phyloP scores from a whole-genome alignment of 2,797 vertebrate species.

The Sebastes taczanowskii region DNA sequence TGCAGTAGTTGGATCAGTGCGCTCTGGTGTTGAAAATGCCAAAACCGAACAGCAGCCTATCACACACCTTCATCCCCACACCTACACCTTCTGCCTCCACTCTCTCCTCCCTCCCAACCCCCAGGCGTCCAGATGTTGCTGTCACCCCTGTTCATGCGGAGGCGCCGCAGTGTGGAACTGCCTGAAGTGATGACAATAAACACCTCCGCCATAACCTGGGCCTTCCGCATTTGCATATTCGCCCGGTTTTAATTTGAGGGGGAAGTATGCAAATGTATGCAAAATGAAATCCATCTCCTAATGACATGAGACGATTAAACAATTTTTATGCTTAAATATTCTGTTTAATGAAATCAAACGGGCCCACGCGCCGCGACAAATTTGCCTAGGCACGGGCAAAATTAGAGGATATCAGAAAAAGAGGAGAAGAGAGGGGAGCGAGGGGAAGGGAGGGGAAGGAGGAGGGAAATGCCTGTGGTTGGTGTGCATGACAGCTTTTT shows the following conservation, averaged over 20 bases:
- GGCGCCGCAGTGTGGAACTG: constrained; percentile 88
- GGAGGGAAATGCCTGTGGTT: constrained; percentile 65
- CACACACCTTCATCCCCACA: constrained; percentile 62
- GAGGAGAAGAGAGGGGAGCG: constrained; percentile 47
- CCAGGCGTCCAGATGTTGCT: constrained; percentile 81
- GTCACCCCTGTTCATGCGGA: constrained; percentile 78
- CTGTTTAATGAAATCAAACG: constrained; percentile 99
- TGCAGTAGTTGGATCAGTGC: constrained; percentile 21
- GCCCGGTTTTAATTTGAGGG: constrained; percentile 88
- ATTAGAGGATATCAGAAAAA: constrained; percentile 88
- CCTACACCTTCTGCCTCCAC: constrained; percentile 63
- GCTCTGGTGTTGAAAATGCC: constrained; percentile 35
- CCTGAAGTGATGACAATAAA: constrained; percentile 95
- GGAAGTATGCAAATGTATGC: constrained; percentile 98
- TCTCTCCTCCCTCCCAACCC: constrained; percentile 58
- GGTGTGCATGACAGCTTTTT: constrained; percentile 77
- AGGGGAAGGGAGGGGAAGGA: constrained; percentile 6
- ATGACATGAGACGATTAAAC: constrained; percentile 99
- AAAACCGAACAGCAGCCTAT: constrained; percentile 46
- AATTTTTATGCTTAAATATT: constrained; percentile 99
- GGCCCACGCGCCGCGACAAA: constrained; percentile 91
- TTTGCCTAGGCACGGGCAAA: constrained; percentile 90
- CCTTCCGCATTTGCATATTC: constrained; percentile 90
- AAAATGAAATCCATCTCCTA: constrained; percentile 98
- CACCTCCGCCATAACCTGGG: constrained; percentile 94